A percentile compares a stretch with the other conserved stretches of the same genome.
phyloP scores from a whole-genome alignment of 2,797 vertebrate genomes.

The Gouania willdenowi region DNA sequence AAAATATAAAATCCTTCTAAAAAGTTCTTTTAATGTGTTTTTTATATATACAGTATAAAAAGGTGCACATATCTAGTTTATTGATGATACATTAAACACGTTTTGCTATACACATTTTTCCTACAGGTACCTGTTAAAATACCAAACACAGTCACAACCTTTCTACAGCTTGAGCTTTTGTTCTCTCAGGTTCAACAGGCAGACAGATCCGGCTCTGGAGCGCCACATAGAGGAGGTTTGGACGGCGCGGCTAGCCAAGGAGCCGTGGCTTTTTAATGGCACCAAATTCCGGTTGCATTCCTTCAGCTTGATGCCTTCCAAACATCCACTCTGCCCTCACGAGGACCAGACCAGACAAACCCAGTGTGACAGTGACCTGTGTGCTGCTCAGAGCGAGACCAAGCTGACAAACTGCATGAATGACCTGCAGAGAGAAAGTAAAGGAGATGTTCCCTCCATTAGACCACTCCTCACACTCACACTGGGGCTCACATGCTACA shows the following conservation, averaged over 20 bases:
- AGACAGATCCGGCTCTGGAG: slow-evolving; percentile 67
- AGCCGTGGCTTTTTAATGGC: slow-evolving; percentile 89
- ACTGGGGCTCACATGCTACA: slow-evolving; percentile 87
- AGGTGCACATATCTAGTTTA: too few species aligned
- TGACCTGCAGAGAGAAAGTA: too few species aligned
- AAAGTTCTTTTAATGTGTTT: too few species aligned
- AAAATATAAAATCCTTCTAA: too few species aligned
- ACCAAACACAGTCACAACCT: too few species aligned
- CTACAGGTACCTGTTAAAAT: too few species aligned
- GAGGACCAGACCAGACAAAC: neutral
- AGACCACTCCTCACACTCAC: slow-evolving; percentile 63
- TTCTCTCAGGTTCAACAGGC: slow-evolving; percentile 72
- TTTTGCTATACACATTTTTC: too few species aligned
- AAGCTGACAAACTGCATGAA: neutral
- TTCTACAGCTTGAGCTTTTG: too few species aligned
- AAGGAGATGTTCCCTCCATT: neutral
- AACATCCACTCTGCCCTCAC: neutral
- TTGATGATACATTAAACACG: too few species aligned
- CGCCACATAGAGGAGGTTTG: slow-evolving; percentile 75
- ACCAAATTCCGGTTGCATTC: slow-evolving; percentile 89
- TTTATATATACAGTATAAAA: too few species aligned
- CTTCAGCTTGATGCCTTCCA: slow-evolving; percentile 36
- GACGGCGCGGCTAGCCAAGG: slow-evolving; percentile 68
- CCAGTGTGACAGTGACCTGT: neutral
- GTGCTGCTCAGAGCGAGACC: neutral